Evolutionary conservation across 2,888 invertebrate genomes (phyloP).

Genomic region (Slavum lentiscoides): DNA sequence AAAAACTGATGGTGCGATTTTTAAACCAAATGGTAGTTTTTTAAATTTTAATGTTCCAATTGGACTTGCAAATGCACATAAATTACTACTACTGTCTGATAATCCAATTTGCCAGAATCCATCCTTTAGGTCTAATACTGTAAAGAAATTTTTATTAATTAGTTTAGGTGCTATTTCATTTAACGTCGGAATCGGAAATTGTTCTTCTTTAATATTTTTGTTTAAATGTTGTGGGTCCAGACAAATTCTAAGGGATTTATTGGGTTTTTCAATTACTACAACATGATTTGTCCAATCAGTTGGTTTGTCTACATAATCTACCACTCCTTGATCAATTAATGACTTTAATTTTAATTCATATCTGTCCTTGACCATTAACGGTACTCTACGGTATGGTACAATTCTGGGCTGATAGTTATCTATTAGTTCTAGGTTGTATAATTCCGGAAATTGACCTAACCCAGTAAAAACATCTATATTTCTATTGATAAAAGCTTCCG

Average conservation of each 20-base stretch:
- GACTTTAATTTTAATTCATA: neutral
- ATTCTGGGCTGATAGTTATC: no score
- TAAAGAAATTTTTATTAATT: neutral
- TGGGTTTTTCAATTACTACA: neutral
- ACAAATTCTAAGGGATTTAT: conserved; percentile 7
- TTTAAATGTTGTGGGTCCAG: conserved; percentile 6
- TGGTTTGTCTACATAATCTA: no score
- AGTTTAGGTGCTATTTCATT: conserved; percentile 3
- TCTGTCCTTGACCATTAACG: neutral
- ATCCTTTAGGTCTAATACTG: no score
- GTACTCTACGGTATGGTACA: neutral
- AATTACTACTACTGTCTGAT: conserved; percentile 54
- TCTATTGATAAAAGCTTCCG: neutral
- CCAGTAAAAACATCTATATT: no score
- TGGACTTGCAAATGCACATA: conserved; percentile 56
- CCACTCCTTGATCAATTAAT: conserved; percentile 4
- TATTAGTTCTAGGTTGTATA: no score
- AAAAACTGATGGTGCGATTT: conserved; percentile 55
- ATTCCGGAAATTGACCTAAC: no score
- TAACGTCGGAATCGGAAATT: neutral
- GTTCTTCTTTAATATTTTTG: neutral
- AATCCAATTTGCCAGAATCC: conserved; percentile 55
- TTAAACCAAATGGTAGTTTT: no score
- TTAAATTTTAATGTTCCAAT: conserved; percentile 55
- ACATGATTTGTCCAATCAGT: conserved; percentile 1